Evolutionary conservation across 2,113 vertebrate species (phyloP).

Genomic region (Sander lucioperca): DNA sequence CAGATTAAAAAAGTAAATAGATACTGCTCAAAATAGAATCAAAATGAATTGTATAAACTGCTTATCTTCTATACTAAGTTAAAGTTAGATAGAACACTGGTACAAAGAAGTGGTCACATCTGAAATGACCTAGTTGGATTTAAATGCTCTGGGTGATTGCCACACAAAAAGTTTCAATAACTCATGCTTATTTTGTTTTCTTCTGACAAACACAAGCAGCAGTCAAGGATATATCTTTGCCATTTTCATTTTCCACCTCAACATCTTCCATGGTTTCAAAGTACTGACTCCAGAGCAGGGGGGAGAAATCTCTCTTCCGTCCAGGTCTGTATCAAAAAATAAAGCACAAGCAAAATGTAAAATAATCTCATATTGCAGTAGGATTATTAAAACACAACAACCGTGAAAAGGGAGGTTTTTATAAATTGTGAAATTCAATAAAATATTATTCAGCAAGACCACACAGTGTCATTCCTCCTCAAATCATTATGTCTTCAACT

Average conservation of each 20-base stretch:
- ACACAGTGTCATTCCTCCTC: too few relatives aligned
- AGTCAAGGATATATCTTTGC: conserved; percentile 97
- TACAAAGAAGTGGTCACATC: neutral
- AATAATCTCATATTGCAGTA: neutral
- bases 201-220: conserved; percentile 3
- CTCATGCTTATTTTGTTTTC: neutral
- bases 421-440: neutral
- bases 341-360: conserved; percentile 22
- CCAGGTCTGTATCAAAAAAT: conserved; percentile 88
- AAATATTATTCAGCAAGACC: neutral
- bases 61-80: neutral
- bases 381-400: neutral
- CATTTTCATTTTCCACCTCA: conserved; percentile 92
- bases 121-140: neutral
- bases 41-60: neutral
- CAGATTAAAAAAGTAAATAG: neutral
- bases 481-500: neutral
- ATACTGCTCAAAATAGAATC: neutral
- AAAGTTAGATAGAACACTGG: neutral
- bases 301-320: conserved; percentile 93
- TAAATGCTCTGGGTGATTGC: neutral
- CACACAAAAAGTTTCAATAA: neutral
- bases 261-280: conserved; percentile 98
- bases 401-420: neutral
- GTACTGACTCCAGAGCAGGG: conserved; percentile 95